These are phyloP conservation scores for Petaurus breviceps DNA, from an alignment of 2,113 vertebrate genomes.

Conservation along the genomic window DNA sequence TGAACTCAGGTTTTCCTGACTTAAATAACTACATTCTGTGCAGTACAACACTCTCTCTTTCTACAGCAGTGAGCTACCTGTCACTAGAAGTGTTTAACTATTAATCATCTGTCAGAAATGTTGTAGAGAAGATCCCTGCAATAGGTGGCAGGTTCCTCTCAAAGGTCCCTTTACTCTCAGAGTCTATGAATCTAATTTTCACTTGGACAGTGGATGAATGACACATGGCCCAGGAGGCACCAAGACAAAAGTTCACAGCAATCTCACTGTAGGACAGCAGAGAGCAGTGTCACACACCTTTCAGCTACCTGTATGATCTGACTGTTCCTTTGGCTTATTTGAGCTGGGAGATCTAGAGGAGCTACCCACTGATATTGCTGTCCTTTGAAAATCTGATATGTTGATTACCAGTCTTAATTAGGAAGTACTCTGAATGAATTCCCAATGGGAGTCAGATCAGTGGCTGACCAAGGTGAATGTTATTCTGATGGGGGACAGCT, in stretches of 20 bases:
- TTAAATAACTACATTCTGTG: neutral
- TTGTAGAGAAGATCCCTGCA: neutral
- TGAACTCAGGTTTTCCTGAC: neutral
- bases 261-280: neutral
- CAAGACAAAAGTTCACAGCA: neutral
- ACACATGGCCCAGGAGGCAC: neutral
- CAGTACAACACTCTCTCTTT: neutral
- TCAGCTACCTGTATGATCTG: neutral
- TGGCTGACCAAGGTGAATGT: neutral
- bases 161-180: neutral
- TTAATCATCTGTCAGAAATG: neutral
- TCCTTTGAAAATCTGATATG: neutral
- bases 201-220: neutral
- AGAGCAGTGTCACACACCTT: neutral
- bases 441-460: neutral
- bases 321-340: neutral
- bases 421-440: neutral
- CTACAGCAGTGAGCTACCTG: neutral
- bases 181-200: neutral
- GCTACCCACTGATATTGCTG: neutral
- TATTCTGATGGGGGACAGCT: neutral
- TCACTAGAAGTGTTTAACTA: neutral
- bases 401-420: neutral
- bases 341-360: neutral
- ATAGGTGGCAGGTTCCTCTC: neutral